Evolutionary conservation across 2,113 vertebrate species (phyloP), one percentile per base, ranked within the genome.

Genomic region (Phaethon lepturus): DNA sequence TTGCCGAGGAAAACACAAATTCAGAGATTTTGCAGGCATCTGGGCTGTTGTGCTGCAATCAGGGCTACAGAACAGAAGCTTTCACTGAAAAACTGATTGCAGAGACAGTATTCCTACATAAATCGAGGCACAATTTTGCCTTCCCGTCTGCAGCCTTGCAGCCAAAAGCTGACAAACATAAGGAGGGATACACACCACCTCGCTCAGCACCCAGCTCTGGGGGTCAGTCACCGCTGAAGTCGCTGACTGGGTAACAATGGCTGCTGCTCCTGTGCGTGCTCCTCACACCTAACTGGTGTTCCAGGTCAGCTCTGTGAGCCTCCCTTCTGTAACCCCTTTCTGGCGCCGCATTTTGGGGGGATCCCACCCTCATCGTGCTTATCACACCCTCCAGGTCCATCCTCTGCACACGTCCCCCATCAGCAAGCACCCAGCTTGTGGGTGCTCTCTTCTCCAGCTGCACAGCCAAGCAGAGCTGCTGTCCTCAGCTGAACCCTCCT

Each of bases 391-490:
- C 42, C 5, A 5, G 25, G 29, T 52, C 52, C 60, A 13, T 24
- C 12, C 66, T 29, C 25, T 10, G 13, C 2, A 26, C 4, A 1
- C 2, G 8, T 8, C 4, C 40, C 6, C 22, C 15, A 14, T 18
- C 53, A 8, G 53, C 59, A 50, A 58, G 22, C 49, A n/a, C 47
- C 62, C 62, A 53, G 13, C 24, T 16, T 38, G 38, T 38, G 38
- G 38, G 38, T 38, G 38, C 38, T 38, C 16, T 12, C 20, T 31
- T 13, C 55, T 47, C 25, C 69, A 53, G 44, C 18, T 4, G 2
- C 20, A 26, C 6, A 55, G 19, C 15, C 17, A 22, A 23, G 33
- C 31, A 38, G 33, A 42, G 10, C 35, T 55, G 29, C 24, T 17
- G 9, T 10, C 68, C 42, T 33, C 62, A 50, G 23, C 56, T 11